Evolutionary conservation across 1,140 invertebrate genomes (phyloP).

Genomic region (Bursaphelenchus mucronatus): DNA sequence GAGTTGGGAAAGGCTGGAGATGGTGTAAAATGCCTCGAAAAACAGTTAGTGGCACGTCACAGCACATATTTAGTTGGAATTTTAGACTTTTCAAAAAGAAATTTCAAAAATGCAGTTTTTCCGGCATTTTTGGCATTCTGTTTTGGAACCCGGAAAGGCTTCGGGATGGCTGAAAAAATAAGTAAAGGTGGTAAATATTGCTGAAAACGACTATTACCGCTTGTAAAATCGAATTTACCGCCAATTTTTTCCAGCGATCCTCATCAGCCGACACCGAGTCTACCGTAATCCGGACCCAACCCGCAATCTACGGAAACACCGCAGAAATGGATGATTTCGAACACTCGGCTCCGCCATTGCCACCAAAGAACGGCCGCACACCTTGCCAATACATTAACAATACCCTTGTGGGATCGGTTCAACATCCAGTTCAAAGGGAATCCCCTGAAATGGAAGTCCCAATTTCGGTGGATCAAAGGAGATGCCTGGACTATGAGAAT

Average conservation of each 20-base stretch:
- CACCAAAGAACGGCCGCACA: too few species aligned
- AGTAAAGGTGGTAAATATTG: too few species aligned
- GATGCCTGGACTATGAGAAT: constrained; percentile 1
- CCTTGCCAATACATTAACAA: constrained; percentile 13
- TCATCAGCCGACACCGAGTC: constrained; percentile 10
- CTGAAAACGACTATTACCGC: too few species aligned
- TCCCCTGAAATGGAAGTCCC: constrained; percentile 1
- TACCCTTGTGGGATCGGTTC: neutral
- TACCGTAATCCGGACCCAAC: constrained; percentile 4
- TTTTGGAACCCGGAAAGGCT: neutral
- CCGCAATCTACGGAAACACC: constrained; percentile 5
- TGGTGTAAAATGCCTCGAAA: too few species aligned
- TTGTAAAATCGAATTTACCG: too few species aligned
- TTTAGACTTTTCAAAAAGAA: neutral
- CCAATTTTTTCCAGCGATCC: neutral
- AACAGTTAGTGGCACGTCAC: too few species aligned
- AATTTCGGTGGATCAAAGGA: constrained; percentile 12
- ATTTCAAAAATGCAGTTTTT: neutral
- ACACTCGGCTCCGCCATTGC: too few species aligned
- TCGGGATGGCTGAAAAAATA: too few species aligned
- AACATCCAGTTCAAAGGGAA: neutral
- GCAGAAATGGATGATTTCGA: neutral
- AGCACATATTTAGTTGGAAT: neutral
- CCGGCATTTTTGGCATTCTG: neutral
- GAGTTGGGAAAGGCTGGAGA: too few species aligned